A percentile compares a stretch with the other conserved stretches of the same genome.
Evolutionary conservation across 2,797 vertebrate genomes (phyloP).

Genomic region (Cyclura pinguis): DNA sequence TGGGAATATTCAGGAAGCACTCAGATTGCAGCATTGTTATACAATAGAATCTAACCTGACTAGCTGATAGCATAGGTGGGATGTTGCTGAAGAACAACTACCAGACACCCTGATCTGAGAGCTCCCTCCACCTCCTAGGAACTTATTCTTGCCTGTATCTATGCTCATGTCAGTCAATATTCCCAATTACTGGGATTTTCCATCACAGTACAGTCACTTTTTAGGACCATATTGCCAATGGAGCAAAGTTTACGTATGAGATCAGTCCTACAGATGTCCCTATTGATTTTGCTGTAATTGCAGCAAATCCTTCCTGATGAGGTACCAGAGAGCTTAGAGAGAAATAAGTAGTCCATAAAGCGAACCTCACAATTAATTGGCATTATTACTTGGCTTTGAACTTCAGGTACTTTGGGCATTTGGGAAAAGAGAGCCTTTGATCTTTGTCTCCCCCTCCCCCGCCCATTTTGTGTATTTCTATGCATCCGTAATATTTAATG

Average conservation of each 20-base stretch:
- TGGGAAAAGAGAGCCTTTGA: background rate
- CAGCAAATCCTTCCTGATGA: constrained; percentile 2
- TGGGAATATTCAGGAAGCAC: background rate
- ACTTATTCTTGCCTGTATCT: background rate
- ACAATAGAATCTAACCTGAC: background rate
- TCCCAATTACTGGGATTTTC: background rate
- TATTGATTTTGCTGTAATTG: constrained; percentile 19
- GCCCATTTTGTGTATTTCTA: background rate
- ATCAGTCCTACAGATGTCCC: constrained; percentile 24
- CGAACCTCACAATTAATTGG: background rate
- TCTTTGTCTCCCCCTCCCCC: too few relatives aligned
- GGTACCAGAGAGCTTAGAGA: background rate
- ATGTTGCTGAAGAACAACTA: background rate
- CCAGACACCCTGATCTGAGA: background rate
- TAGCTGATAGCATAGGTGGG: background rate
- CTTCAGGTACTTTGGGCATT: background rate
- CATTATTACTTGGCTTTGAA: background rate
- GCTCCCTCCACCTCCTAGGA: background rate
- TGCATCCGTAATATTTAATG: too few relatives aligned
- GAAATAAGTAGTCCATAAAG: background rate
- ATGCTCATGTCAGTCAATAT: background rate
- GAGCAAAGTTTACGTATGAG: background rate
- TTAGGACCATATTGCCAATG: background rate
- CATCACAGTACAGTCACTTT: background rate
- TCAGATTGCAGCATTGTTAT: background rate